Base-by-base conservation (phyloP, 2,888 invertebrate genomes). In the Homarus gammarus region DNA sequence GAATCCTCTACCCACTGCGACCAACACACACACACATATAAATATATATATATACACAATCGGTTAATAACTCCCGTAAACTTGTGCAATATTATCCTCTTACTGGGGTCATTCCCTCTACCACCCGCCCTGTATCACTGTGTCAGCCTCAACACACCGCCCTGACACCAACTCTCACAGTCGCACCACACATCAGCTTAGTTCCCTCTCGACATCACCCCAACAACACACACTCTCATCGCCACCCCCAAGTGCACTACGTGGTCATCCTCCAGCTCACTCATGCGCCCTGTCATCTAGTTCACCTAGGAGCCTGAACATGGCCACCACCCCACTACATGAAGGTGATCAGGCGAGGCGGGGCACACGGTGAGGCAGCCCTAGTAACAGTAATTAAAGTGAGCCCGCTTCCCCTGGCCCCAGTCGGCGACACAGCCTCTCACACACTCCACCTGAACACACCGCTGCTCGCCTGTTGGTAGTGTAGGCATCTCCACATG, bases 21-120 rank as follows among this genome's bases (percentile, higher is more conserved):
- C n/a, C n/a, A n/a, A 70, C 70, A 70, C 70, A 70, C 70, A 70
- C 70, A 70, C 70, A 70, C 70, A 70, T 31, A 70, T 38, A 38
- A 33, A 73, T 10, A 73, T 18, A 73, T 44, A 44, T 44, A 44
- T 44, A 44, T 12, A 44, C 44, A 44, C 44, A 12, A 44, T 44
- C 44, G 6, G n/a, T n/a, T 49, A 15, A 49, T 49, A 49, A 49
- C 49, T 49, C 15, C 8, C 15, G 49, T 12, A 49, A 15, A 15
- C 15, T 15, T 49, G 15, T 15, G 49, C 49, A 49, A 5, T 44
- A 15, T 49, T 49, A 1, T 15, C 2, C 56, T 12, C 8, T 56
- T 18, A 56, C 1, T 18, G 22, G 56, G 49, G 8, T 12, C 49
- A 49, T 49, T 1, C 8, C 49, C 49, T 12, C 49, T 1, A 15